Percentiles rank a stretch among this genome's conserved stretches.
Evolutionary conservation across 92 coral and sea anemone genomes (phyloP).

Genomic region (Epizoanthus rinbou): DNA sequence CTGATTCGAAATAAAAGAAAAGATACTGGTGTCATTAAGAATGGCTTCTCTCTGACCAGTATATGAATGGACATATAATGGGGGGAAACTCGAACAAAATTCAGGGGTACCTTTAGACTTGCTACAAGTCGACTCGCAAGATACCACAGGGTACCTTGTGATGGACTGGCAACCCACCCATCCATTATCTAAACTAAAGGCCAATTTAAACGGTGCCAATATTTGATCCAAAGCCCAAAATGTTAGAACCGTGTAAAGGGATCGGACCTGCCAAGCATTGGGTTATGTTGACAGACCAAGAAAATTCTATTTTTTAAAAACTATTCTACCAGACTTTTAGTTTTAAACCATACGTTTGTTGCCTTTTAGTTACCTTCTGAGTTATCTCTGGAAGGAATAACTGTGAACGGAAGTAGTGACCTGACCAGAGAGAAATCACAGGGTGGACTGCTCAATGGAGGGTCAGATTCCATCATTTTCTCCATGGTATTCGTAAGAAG

Average conservation of each 20-base stretch:
- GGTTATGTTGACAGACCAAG: neutral
- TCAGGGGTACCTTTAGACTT: too few relatives aligned
- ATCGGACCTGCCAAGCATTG: too few relatives aligned
- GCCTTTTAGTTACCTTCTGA: slow-evolving; percentile 19
- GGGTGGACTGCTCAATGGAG: neutral
- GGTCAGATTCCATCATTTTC: neutral
- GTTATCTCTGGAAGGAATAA: slow-evolving; percentile 11
- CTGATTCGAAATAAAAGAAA: slow-evolving; percentile 29
- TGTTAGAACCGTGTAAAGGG: too few relatives aligned
- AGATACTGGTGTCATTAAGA: too few relatives aligned
- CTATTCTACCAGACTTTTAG: neutral
- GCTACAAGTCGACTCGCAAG: too few relatives aligned
- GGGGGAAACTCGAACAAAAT: too few relatives aligned
- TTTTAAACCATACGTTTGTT: neutral
- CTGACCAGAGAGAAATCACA: slow-evolving; percentile 21
- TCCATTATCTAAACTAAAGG: too few relatives aligned
- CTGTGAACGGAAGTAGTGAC: slow-evolving; percentile 5
- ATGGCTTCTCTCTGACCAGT: too few relatives aligned
- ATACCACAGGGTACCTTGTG: neutral
- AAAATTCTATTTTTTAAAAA: neutral
- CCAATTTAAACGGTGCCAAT: too few relatives aligned
- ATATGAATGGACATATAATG: too few relatives aligned
- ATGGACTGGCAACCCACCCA: neutral
- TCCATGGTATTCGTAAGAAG: neutral
- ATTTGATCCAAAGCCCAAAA: too few relatives aligned